Evolutionary conservation across 2,797 vertebrate species (phyloP).

Genomic region (Numenius phaeopus): DNA sequence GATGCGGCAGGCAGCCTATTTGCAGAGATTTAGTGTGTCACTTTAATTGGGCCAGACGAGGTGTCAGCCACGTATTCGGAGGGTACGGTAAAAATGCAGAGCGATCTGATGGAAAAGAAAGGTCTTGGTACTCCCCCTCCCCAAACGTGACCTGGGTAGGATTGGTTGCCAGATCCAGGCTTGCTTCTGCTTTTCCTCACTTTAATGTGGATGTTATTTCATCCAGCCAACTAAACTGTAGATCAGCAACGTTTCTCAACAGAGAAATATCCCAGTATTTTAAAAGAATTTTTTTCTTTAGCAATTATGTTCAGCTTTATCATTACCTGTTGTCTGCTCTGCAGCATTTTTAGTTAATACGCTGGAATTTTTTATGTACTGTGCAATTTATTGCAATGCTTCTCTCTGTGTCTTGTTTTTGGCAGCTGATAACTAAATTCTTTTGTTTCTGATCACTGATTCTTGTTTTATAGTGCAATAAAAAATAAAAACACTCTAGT

Average conservation of each 20-base stretch:
- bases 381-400: background rate
- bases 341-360: background rate
- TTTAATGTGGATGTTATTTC: background rate
- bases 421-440: constrained; percentile 55
- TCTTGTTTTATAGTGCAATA: constrained; percentile 54
- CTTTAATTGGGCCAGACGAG: background rate
- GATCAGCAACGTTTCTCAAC: background rate
- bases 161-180: background rate
- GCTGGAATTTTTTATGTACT: constrained; percentile 17
- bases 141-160: background rate
- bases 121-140: background rate
- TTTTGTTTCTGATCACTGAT: constrained; percentile 65
- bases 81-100: background rate
- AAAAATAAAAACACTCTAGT: constrained; percentile 48
- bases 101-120: background rate
- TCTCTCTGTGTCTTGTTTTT: constrained; percentile 47
- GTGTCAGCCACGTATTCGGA: background rate
- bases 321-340: constrained; percentile 26
- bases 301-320: constrained; percentile 22
- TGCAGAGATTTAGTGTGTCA: background rate
- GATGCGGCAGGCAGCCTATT: background rate
- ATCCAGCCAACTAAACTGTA: background rate
- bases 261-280: background rate
- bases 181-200: background rate
- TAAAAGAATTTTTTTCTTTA: background rate